Evolutionary conservation across 2,797 vertebrate species (phyloP).

Genomic region (Micropoecilia bifurca): DNA sequence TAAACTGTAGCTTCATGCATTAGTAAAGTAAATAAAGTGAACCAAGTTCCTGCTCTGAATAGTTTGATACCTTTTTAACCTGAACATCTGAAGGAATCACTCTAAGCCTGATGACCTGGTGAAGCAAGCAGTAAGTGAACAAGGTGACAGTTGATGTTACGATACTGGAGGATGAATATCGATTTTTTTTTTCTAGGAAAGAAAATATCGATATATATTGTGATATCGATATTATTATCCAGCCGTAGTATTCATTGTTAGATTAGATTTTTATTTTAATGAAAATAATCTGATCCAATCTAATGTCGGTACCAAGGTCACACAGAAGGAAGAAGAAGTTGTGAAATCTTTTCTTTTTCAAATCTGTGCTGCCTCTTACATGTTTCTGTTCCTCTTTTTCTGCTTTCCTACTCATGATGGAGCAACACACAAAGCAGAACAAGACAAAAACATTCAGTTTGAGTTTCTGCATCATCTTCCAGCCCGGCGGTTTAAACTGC

Average conservation of each 20-base stretch:
- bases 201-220: too few species aligned
- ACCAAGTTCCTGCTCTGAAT: too few species aligned
- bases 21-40: too few species aligned
- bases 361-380: not conserved
- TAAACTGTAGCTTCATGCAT: too few species aligned
- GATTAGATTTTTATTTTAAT: not conserved
- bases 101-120: too few species aligned
- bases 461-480: constrained; percentile 46
- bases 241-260: not conserved
- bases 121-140: too few species aligned
- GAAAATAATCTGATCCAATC: not conserved
- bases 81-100: too few species aligned
- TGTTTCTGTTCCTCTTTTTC: not conserved
- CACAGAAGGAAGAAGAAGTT: not conserved
- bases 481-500: constrained; percentile 66
- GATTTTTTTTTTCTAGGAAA: too few species aligned
- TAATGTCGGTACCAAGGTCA: not conserved
- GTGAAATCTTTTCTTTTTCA: not conserved
- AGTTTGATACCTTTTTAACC: too few species aligned
- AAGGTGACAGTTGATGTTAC: too few species aligned
- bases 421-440: constrained; percentile 13
- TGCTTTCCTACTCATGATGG: constrained; percentile 25
- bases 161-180: too few species aligned
- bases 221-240: too few species aligned
- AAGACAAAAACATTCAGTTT: constrained; percentile 16